These are phyloP conservation scores for Lithosia quadra DNA, from an alignment of 2,888 invertebrate genomes.

Conservation along the genomic window DNA sequence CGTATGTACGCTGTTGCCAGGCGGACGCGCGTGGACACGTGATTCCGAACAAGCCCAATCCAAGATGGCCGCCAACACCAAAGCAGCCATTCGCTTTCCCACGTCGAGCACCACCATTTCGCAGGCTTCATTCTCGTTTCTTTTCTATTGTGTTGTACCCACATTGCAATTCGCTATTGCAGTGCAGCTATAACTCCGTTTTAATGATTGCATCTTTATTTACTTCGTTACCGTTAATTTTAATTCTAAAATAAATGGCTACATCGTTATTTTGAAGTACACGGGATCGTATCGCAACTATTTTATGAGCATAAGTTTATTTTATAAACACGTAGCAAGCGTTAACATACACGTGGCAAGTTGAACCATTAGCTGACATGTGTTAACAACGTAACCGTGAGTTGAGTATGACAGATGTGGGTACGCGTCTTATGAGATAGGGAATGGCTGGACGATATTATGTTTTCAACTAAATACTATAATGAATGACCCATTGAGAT, in stretches of 20 bases:
- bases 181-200: conserved; percentile 61
- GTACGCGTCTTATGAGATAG: conserved; percentile 60
- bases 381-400: conserved; percentile 68
- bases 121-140: conserved; percentile 77
- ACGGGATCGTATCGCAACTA: conserved; percentile 26
- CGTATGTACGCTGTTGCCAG: conserved; percentile 78
- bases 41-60: conserved; percentile 76
- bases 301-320: conserved; percentile 33
- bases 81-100: conserved; percentile 84
- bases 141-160: conserved; percentile 70
- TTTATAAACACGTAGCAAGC: conserved; percentile 52
- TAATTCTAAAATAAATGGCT: conserved; percentile 31
- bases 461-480: conserved; percentile 59
- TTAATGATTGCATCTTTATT: conserved; percentile 50
- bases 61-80: conserved; percentile 79
- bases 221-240: conserved; percentile 42
- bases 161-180: conserved; percentile 69
- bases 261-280: conserved; percentile 30
- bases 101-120: conserved; percentile 77
- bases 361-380: conserved; percentile 69
- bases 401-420: conserved; percentile 67
- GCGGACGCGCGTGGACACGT: conserved; percentile 82
- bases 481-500: conserved; percentile 57
- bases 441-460: conserved; percentile 57
- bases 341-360: conserved; percentile 66